A percentile compares a stretch with the other conserved stretches of the same genome.
Conservation (phyloP, 2,888 invertebrate genomes). For the Sesia apiformis region DNA sequence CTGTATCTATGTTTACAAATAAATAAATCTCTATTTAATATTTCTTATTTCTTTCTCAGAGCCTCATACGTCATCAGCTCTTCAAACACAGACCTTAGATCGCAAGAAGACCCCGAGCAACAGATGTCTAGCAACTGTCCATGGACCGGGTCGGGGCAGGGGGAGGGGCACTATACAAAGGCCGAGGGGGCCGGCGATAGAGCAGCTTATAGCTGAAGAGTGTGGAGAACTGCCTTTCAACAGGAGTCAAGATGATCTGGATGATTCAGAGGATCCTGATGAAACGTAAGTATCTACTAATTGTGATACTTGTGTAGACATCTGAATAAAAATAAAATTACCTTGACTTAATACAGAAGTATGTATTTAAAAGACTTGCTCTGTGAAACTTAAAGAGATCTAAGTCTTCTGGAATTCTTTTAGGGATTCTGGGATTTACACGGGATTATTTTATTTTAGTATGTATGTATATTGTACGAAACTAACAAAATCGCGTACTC, state of each 20-base stretch:
- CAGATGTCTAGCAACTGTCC: conserved; percentile 62
- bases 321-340: no score
- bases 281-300: conserved; percentile 41
- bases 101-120: conserved; percentile 41
- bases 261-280: conserved; percentile 77
- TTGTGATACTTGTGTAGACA: no score
- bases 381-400: no score
- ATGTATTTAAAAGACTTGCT: no score
- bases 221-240: conserved; percentile 57
- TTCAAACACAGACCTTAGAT: conserved; percentile 63
- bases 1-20: no score
- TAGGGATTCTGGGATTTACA: no score
- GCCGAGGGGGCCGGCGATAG: conserved; percentile 54
- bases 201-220: conserved; percentile 62
- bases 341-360: no score
- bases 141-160: conserved; percentile 43
- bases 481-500: no score
- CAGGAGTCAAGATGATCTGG: conserved; percentile 70
- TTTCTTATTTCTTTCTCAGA: conserved; percentile 27
- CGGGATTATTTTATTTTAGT: no score
- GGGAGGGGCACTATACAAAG: conserved; percentile 43
- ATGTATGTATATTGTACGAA: no score
- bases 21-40: no score
- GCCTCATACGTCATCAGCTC: conserved; percentile 63
- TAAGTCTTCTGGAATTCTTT: no score